These are phyloP conservation scores for Lepeophtheirus salmonis DNA, from an alignment of 1,140 invertebrate genomes.

Conservation along the genomic window DNA sequence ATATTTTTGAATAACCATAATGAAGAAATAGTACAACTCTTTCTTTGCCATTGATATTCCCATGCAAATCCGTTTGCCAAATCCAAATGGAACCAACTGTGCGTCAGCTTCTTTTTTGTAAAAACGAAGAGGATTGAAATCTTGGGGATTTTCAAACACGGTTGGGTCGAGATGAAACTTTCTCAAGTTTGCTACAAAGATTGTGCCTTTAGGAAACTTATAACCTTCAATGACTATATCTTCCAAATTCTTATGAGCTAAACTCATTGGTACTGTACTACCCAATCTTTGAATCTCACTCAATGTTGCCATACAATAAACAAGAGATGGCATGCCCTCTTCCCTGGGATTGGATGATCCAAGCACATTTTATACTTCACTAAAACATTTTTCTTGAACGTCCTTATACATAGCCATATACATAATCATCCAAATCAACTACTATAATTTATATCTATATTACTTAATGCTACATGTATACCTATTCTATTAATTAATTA, in stretches of 20 bases:
- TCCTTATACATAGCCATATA: conserved; percentile 42
- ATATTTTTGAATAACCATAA: neutral
- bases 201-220: neutral
- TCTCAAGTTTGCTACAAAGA: neutral
- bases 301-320: conserved; percentile 10
- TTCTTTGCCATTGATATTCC: neutral
- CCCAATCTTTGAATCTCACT: conserved; percentile 18
- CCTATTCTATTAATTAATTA: too few relatives aligned
- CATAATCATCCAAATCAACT: conserved; percentile 48
- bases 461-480: too few relatives aligned
- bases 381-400: conserved; percentile 42
- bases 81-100: neutral
- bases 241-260: neutral
- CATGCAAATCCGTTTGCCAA: neutral
- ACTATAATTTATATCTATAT: too few relatives aligned
- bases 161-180: neutral
- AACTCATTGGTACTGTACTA: neutral
- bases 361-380: conserved; percentile 42
- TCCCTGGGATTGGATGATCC: conserved; percentile 23
- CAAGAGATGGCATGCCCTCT: neutral
- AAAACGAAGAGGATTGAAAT: neutral
- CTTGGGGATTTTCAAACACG: neutral
- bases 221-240: neutral
- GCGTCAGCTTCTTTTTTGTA: neutral
- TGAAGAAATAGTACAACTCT: neutral